Evolutionary conservation across 53 echinoderm and acorn worm species (phyloP), one percentile per base, ranked within the genome.

Genomic region (Crossaster papposus): DNA sequence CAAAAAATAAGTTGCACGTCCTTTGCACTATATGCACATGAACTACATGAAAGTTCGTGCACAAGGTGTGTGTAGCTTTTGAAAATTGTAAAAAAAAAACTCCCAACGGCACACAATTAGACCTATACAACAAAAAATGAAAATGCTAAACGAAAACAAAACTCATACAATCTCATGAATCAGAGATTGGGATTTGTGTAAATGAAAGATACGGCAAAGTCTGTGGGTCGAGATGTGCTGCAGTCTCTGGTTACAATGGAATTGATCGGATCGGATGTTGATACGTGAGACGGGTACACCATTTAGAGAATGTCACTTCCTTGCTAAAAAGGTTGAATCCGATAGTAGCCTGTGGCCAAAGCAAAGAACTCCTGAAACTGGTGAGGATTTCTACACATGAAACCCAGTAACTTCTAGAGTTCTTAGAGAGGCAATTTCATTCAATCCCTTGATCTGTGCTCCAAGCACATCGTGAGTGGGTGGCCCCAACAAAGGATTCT

Each of bases 291-390:
- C 17, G 22, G 68, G 68, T n/a, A n/a, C 11, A 23, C 20, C 68
- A 68, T 68, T 0, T 4, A 23, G 68, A 68, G 68, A 68, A 68
- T n/a, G 68, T 68, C 68, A 68, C 68, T 68, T 68, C 68, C 68
- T 11, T 68, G 68, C 68, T 68, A 24, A 68, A n/a, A 68, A 68
- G 68, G 68, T 68, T 68, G n/a, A 68, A 68, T 68, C 28, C 22
- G 68, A 68, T 68, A 68, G 24, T 4, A 68, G 68, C 68, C 28
- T 14, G 15, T 17, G 22, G 22, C 58, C 68, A 26, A 44, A 68
- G 68, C 68, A 68, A 28, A 68, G 24, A 28, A 24, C 68, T 28
- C 28, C n/a, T 28, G 24, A 0, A 68, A 28, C 4, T 26, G 44
- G 22, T 68, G 28, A 68, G 28, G 68, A 68, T 28, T 2, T 68